Percentiles rank a stretch among this genome's conserved stretches.
Evolutionary conservation across 2,888 invertebrate genomes (phyloP).

Genomic region (Caenorhabditis sp.): DNA sequence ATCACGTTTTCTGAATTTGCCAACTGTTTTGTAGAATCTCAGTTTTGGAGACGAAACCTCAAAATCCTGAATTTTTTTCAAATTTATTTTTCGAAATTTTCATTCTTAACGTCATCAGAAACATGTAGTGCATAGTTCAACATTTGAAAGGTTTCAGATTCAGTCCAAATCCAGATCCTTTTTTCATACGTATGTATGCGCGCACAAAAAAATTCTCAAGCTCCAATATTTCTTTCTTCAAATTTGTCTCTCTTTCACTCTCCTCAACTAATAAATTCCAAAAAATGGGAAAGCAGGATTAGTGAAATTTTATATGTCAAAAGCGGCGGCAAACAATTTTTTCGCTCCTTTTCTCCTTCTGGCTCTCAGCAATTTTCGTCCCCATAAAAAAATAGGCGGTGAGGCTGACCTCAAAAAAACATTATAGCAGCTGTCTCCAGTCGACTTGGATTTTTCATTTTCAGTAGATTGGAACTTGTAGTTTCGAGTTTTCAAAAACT

Average conservation of each 20-base stretch:
- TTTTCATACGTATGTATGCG: background rate
- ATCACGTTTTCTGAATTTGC: background rate
- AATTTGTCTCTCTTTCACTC: slow-evolving; percentile 7
- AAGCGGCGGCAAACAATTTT: slow-evolving; percentile 38
- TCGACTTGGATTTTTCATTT: background rate
- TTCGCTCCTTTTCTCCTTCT: slow-evolving; percentile 7
- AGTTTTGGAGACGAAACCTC: background rate
- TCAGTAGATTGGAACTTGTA: background rate
- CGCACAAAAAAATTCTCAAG: background rate
- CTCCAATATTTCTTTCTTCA: background rate
- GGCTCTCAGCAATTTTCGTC: background rate
- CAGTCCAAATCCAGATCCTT: background rate
- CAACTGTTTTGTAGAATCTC: background rate
- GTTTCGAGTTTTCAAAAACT: background rate
- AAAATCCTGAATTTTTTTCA: background rate
- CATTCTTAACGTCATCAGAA: no score
- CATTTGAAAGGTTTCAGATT: background rate
- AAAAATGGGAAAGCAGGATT: slow-evolving; percentile 35
- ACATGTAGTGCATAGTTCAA: no score
- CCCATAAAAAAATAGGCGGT: slow-evolving; percentile 1
- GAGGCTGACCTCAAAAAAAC: slow-evolving; percentile 15
- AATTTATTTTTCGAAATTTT: background rate
- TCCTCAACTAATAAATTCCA: slow-evolving; percentile 22
- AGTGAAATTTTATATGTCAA: slow-evolving; percentile 46
- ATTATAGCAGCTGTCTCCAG: slow-evolving; percentile 17